These are phyloP conservation scores for Menidia menidia DNA, from an alignment of 2,797 vertebrate genomes.

Conservation along the genomic window DNA sequence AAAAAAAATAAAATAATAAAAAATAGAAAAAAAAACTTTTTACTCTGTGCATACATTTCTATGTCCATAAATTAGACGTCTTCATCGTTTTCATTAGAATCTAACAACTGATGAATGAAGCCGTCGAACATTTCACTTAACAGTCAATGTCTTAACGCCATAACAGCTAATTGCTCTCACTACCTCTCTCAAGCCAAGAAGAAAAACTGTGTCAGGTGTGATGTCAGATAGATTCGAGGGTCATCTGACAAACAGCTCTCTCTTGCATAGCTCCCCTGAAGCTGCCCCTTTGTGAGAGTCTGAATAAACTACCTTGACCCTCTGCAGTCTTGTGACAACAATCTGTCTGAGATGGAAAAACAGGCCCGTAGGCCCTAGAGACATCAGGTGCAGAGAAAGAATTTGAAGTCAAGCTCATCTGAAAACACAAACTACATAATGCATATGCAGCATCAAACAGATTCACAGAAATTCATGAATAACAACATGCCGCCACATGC, in stretches of 20 bases:
- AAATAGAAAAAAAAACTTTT: not conserved
- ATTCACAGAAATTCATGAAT: conserved; percentile 29
- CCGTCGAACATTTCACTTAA: conserved; percentile 21
- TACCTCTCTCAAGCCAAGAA: conserved; percentile 51
- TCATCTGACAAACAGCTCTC: conserved; percentile 60
- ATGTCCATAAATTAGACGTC: conserved; percentile 9
- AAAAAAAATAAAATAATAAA: too few relatives aligned
- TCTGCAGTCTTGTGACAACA: conserved; percentile 45
- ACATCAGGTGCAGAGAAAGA: conserved; percentile 13
- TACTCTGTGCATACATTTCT: not conserved
- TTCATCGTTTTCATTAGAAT: conserved; percentile 13
- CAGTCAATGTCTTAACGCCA: conserved; percentile 26
- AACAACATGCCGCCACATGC: conserved; percentile 14
- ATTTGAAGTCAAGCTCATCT: not conserved
- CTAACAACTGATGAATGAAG: conserved; percentile 14
- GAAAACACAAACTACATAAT: conserved; percentile 8
- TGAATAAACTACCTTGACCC: conserved; percentile 68
- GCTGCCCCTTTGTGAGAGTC: conserved; percentile 54
- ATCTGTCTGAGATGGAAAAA: conserved; percentile 25
- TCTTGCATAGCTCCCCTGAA: conserved; percentile 52
- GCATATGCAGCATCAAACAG: conserved; percentile 3
- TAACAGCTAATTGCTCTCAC: conserved; percentile 40
- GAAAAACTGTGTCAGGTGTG: conserved; percentile 20
- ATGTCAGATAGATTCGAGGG: conserved; percentile 38
- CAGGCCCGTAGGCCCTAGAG: conserved; percentile 7